Evolutionary conservation across 1,140 invertebrate species (phyloP).

Genomic region (Trichonephila clavipes): DNA sequence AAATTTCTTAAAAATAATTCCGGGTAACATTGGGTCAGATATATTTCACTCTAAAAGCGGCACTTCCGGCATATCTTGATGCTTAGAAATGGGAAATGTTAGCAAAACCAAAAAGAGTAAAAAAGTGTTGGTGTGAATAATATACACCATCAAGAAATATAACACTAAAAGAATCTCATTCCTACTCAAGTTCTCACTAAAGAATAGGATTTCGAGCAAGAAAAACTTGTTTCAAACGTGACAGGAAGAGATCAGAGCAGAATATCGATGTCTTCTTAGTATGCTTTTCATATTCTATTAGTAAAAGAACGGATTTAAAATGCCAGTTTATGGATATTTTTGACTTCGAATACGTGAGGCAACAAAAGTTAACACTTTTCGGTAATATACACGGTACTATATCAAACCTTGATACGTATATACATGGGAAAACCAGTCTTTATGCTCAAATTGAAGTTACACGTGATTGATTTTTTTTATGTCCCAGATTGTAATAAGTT

Average conservation of each 20-base stretch:
- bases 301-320: no score
- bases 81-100: neutral
- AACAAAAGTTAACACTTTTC: no score
- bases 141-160: neutral
- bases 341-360: no score
- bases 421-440: no score
- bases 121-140: neutral
- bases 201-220: neutral
- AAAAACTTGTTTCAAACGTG: neutral
- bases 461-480: no score
- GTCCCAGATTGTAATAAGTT: no score
- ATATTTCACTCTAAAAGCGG: neutral
- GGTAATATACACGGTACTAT: no score
- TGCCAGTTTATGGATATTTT: no score
- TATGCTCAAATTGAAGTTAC: no score
- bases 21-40: neutral
- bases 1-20: neutral
- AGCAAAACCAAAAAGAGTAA: neutral
- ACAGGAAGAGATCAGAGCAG: neutral
- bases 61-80: neutral
- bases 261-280: no score
- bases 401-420: no score
- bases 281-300: no score
- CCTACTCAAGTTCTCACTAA: neutral
- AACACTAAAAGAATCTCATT: neutral